Conservation (phyloP, 2,797 vertebrate genomes). For the Ctenopoma kingsleyae region DNA sequence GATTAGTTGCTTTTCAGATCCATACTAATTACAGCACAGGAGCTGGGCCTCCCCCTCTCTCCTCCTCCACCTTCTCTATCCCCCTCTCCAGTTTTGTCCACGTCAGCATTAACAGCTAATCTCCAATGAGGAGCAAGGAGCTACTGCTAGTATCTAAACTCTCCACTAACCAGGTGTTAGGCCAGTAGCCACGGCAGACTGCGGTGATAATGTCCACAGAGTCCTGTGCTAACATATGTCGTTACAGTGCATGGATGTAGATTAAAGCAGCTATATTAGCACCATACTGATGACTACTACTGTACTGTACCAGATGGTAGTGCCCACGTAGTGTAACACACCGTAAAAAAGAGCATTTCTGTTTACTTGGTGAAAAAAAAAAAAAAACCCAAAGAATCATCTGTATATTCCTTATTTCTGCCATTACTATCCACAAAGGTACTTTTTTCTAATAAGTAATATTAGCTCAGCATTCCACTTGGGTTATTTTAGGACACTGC, state of each 20-base stretch:
- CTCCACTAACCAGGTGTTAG: constrained; percentile 60
- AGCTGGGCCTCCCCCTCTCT: constrained; percentile 52
- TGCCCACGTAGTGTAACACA: constrained; percentile 30
- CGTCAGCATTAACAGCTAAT: constrained; percentile 82
- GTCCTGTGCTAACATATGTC: constrained; percentile 45
- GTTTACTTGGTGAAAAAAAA: constrained; percentile 3
- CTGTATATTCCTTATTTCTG: not conserved
- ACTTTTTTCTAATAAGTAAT: not conserved
- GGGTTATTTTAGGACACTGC: not conserved
- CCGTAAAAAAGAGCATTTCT: constrained; percentile 6
- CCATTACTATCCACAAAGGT: not conserved
- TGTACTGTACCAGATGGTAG: constrained; percentile 6
- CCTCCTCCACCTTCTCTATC: constrained; percentile 52
- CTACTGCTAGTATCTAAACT: constrained; percentile 42
- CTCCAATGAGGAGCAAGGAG: constrained; percentile 64
- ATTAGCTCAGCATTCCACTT: not conserved
- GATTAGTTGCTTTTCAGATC: constrained; percentile 85
- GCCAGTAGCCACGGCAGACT: constrained; percentile 27
- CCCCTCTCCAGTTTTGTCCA: constrained; percentile 66
- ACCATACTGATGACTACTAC: constrained; percentile 26
- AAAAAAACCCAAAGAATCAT: not conserved
- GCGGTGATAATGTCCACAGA: constrained; percentile 25
- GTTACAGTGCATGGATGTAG: constrained; percentile 14
- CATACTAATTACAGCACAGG: constrained; percentile 82
- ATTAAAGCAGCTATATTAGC: constrained; percentile 52